These are phyloP conservation scores for Autographa gamma DNA, from an alignment of 2,888 invertebrate species.

Conservation along the genomic window DNA sequence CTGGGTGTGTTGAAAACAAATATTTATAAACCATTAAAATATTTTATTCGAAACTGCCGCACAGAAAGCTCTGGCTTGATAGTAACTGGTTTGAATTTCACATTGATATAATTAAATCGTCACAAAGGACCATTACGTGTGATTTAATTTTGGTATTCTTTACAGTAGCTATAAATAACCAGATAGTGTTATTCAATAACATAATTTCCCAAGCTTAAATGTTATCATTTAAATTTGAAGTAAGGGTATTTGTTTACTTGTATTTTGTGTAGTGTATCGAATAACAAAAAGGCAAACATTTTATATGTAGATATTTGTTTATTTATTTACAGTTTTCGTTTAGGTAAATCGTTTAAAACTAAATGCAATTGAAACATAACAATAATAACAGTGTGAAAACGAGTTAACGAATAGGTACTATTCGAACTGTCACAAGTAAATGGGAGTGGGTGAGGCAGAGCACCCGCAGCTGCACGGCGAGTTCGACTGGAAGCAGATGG, in stretches of 20 bases:
- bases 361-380: conserved; percentile 28
- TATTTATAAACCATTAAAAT: conserved; percentile 7
- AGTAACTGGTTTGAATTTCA: conserved; percentile 5
- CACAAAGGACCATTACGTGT: not conserved
- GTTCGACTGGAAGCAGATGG: conserved; percentile 61
- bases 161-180: not conserved
- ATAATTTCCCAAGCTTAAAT: no score
- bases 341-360: conserved; percentile 15
- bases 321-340: conserved; percentile 29
- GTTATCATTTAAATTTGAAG: no score
- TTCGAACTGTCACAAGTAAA: conserved; percentile 63
- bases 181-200: no score
- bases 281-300: conserved; percentile 22
- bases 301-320: conserved; percentile 6
- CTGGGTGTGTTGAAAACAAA: not conserved
- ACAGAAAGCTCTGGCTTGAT: not conserved
- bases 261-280: not conserved
- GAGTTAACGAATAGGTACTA: conserved; percentile 43
- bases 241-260: no score
- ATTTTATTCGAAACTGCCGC: not conserved
- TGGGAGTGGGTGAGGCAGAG: conserved; percentile 55
- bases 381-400: conserved; percentile 47
- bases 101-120: conserved; percentile 5
- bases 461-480: conserved; percentile 56
- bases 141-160: not conserved